These are phyloP conservation scores for Empidonax traillii DNA, from an alignment of 2,113 vertebrate genomes.

Conservation along the genomic window DNA sequence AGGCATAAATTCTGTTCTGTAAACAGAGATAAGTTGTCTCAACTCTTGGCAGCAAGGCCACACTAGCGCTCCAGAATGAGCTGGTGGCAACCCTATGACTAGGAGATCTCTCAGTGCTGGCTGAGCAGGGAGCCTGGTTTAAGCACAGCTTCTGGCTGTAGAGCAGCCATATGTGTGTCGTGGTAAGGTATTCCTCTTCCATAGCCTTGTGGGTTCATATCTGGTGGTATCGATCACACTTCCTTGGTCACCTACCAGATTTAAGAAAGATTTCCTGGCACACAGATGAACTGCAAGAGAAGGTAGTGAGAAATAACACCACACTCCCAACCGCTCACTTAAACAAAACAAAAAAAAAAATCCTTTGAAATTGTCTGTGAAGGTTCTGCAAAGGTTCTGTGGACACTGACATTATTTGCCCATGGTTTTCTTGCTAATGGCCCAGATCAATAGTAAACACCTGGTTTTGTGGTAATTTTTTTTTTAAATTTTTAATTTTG, in stretches of 20 bases:
- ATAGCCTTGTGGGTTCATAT: rapidly evolving
- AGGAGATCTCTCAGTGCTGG: background rate
- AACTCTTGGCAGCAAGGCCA: background rate
- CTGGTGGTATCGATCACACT: background rate
- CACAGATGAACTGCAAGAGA: background rate
- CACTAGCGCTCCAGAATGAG: background rate
- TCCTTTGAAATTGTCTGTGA: background rate
- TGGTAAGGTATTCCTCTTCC: background rate
- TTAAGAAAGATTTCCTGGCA: background rate
- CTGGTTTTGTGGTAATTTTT: background rate
- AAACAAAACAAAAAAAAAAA: background rate
- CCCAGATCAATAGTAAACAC: background rate
- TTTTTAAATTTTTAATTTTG: too few species aligned
- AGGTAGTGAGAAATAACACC: background rate
- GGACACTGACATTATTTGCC: background rate
- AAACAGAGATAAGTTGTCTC: background rate
- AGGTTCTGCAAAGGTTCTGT: background rate
- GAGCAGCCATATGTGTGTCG: rapidly evolving
- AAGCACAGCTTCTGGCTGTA: background rate
- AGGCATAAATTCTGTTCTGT: background rate
- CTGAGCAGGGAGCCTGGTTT: background rate
- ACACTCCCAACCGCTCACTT: background rate
- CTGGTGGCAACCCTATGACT: background rate
- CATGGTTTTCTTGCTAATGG: background rate
- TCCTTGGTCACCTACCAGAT: background rate